These are phyloP conservation scores for Dicerorhinus sumatrensis DNA, from an alignment of 2,113 vertebrate genomes.

Conservation along the genomic window DNA sequence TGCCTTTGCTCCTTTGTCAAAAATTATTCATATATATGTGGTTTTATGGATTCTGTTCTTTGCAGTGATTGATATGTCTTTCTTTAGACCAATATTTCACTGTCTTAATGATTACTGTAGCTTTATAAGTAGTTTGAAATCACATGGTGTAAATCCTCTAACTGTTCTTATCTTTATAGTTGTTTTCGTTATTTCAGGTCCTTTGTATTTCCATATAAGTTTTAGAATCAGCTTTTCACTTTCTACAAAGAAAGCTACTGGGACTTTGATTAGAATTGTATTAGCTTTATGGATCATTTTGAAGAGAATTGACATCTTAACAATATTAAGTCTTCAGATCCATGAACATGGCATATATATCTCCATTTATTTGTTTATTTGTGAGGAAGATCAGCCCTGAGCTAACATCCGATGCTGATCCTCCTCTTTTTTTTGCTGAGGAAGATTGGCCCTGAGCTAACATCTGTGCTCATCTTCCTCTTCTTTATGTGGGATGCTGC, in stretches of 20 bases:
- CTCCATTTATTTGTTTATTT: neutral
- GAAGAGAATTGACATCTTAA: constrained; percentile 9
- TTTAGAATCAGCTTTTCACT: neutral
- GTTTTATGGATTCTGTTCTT: neutral
- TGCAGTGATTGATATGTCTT: neutral
- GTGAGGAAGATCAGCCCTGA: too few relatives aligned
- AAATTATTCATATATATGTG: neutral
- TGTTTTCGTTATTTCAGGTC: neutral
- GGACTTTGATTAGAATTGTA: neutral
- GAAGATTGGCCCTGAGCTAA: too few relatives aligned
- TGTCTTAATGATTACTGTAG: neutral
- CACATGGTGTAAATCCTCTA: neutral
- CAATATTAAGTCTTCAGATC: neutral
- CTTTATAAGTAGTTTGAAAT: constrained; percentile 14
- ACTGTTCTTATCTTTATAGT: neutral
- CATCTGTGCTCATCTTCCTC: too few relatives aligned
- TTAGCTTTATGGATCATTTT: neutral
- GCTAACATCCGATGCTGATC: too few relatives aligned
- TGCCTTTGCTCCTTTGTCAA: neutral
- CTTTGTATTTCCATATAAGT: neutral
- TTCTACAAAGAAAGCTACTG: neutral
- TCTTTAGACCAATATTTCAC: neutral
- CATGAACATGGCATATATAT: neutral
- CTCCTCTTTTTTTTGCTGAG: too few relatives aligned
- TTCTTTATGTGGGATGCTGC: too few relatives aligned